Conservation (phyloP, 2,113 vertebrate genomes). For the Fulica atra region DNA sequence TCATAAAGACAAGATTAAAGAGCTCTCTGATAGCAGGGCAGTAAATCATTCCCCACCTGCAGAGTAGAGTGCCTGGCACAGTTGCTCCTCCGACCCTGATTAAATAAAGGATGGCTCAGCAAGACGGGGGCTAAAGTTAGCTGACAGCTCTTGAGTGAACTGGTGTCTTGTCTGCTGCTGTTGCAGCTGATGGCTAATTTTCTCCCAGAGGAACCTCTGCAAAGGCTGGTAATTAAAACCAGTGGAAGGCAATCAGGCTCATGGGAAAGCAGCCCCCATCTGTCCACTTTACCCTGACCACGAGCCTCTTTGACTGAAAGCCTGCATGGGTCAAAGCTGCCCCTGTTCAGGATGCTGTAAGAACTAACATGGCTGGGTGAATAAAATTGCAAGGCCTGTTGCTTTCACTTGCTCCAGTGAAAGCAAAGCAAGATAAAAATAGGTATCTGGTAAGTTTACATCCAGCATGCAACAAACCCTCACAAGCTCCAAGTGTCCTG, state of each 20-base stretch:
- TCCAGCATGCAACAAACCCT: background rate
- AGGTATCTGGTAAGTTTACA: background rate
- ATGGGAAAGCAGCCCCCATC: background rate
- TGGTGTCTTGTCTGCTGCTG: background rate
- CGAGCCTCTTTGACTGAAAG: background rate
- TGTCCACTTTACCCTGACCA: background rate
- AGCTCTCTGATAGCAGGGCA: slow-evolving; percentile 34
- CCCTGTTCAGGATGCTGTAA: background rate
- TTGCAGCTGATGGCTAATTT: slow-evolving; percentile 26
- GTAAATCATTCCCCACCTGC: slow-evolving; percentile 56
- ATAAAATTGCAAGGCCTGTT: background rate
- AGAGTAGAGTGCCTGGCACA: background rate
- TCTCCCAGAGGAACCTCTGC: slow-evolving; percentile 30
- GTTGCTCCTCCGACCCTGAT: slow-evolving; percentile 50
- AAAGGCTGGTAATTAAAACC: slow-evolving; percentile 62
- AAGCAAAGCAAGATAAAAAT: background rate
- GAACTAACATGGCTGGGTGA: background rate
- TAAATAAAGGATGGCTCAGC: slow-evolving; percentile 46
- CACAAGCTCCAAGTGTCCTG: background rate
- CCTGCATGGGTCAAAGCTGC: background rate
- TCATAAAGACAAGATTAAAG: slow-evolving; percentile 72
- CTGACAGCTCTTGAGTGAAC: slow-evolving; percentile 44
- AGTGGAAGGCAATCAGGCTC: slow-evolving; percentile 18
- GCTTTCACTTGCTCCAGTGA: background rate
- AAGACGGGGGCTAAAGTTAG: slow-evolving; percentile 19